phyloP scores from a whole-genome alignment of 2,797 vertebrate genomes.

The Anolis apletophallus region DNA sequence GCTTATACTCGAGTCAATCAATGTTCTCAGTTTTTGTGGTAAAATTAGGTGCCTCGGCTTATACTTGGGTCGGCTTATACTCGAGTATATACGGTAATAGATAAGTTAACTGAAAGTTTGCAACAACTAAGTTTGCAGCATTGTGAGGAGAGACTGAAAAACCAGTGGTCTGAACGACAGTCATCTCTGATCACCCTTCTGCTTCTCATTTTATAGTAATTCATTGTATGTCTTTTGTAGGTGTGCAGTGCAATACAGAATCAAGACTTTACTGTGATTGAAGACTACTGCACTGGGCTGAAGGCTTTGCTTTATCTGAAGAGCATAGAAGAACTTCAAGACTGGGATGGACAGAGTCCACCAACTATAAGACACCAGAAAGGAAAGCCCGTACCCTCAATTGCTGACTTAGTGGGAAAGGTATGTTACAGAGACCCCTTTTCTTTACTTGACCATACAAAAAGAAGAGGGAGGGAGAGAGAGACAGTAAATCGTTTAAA shows the following conservation, averaged over 20 bases:
- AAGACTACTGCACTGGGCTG: conserved; percentile 87
- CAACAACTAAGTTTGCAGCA: neutral
- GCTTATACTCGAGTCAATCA: too few relatives aligned
- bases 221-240: conserved; percentile 56
- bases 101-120: neutral
- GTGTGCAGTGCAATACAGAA: conserved; percentile 84
- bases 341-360: conserved; percentile 88
- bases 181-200: neutral
- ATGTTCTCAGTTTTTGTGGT: too few relatives aligned
- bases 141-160: too few relatives aligned
- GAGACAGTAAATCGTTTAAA: neutral
- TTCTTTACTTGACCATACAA: neutral
- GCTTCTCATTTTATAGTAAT: conserved; percentile 11
- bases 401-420: conserved; percentile 84
- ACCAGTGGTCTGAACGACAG: neutral
- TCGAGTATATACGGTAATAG: too few relatives aligned
- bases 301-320: conserved; percentile 87
- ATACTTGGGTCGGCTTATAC: too few relatives aligned
- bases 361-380: conserved; percentile 84
- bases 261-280: conserved; percentile 86
- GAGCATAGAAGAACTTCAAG: conserved; percentile 85
- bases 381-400: conserved; percentile 84
- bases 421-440: conserved; percentile 70
- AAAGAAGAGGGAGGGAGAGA: neutral
- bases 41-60: too few relatives aligned